phyloP scores from a whole-genome alignment of 2,113 vertebrate genomes.

The Gallinago jamesoni region DNA sequence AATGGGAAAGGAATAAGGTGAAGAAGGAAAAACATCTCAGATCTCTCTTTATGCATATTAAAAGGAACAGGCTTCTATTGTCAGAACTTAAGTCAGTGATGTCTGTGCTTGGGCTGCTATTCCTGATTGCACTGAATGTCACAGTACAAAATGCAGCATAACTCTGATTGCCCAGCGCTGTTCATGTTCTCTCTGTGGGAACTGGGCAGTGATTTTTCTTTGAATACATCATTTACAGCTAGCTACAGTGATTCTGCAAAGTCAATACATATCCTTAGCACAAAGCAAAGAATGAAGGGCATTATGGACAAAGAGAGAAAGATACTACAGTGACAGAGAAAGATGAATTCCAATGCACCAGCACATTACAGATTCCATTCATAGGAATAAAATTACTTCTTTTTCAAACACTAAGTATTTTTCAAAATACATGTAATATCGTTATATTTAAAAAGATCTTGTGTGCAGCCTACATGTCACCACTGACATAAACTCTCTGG shows the following conservation, averaged over 20 bases:
- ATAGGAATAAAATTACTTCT: conserved; percentile 1
- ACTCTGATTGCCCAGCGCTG: conserved; percentile 43
- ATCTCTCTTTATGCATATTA: background rate
- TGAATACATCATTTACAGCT: conserved; percentile 59
- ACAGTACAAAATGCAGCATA: conserved; percentile 46
- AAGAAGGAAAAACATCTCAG: background rate
- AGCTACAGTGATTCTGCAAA: conserved; percentile 48
- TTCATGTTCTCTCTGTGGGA: conserved; percentile 38
- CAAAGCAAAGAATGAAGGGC: conserved; percentile 64
- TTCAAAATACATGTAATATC: conserved; percentile 5
- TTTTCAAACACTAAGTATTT: background rate
- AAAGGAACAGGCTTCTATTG: conserved; percentile 4
- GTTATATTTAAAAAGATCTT: background rate
- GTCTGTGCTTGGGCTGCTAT: conserved; percentile 22
- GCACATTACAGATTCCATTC: conserved; percentile 10
- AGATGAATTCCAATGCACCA: conserved; percentile 43
- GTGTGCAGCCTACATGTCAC: background rate
- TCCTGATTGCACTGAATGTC: conserved; percentile 35
- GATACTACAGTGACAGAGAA: conserved; percentile 20
- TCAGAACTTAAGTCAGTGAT: background rate
- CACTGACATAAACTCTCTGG: conserved; percentile 9
- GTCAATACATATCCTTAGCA: conserved; percentile 52
- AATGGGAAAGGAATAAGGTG: conserved; percentile 14
- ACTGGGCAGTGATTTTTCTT: conserved; percentile 52
- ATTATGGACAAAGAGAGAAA: conserved; percentile 36